Conservation (phyloP, 1,140 invertebrate genomes). For the Metaphire vulgaris region DNA sequence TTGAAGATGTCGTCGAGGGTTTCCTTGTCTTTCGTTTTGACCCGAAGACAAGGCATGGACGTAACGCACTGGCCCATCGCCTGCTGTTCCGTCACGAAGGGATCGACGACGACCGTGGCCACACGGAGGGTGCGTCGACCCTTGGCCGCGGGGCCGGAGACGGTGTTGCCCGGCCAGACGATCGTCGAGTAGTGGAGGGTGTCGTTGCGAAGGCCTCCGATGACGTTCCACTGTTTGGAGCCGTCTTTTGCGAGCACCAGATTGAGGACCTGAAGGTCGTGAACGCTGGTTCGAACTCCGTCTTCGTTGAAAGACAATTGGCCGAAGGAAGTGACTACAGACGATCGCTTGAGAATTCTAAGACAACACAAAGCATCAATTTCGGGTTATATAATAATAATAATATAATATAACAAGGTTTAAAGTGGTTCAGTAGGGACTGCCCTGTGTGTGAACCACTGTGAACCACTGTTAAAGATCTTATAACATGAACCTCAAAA, state of each 20-base stretch:
- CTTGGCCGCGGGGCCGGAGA: constrained; percentile 36
- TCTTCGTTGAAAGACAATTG: not conserved
- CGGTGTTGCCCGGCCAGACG: constrained; percentile 72
- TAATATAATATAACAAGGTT: too few relatives aligned
- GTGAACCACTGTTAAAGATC: too few relatives aligned
- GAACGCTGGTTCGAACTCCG: not conserved
- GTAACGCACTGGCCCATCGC: constrained; percentile 48
- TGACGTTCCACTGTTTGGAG: constrained; percentile 59
- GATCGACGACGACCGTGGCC: constrained; percentile 64
- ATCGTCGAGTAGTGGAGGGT: constrained; percentile 74
- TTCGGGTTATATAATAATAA: too few relatives aligned
- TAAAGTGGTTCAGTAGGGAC: too few relatives aligned
- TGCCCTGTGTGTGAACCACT: too few relatives aligned
- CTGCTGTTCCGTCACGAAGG: constrained; percentile 46
- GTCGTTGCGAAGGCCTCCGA: constrained; percentile 67
- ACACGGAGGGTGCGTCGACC: constrained; percentile 68
- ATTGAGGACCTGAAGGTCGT: not conserved
- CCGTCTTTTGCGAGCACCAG: constrained; percentile 4
- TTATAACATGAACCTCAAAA: too few relatives aligned
- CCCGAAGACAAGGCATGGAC: constrained; percentile 67
- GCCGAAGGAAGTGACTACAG: not conserved
- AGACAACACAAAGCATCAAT: too few relatives aligned
- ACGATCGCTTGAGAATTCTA: not conserved
- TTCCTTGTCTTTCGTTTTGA: constrained; percentile 63
- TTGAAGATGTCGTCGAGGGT: constrained; percentile 66